A percentile compares a stretch with the other conserved stretches of the same genome.
Evolutionary conservation across 1,140 invertebrate genomes (phyloP).

Genomic region (Aporrectodea caliginosa): DNA sequence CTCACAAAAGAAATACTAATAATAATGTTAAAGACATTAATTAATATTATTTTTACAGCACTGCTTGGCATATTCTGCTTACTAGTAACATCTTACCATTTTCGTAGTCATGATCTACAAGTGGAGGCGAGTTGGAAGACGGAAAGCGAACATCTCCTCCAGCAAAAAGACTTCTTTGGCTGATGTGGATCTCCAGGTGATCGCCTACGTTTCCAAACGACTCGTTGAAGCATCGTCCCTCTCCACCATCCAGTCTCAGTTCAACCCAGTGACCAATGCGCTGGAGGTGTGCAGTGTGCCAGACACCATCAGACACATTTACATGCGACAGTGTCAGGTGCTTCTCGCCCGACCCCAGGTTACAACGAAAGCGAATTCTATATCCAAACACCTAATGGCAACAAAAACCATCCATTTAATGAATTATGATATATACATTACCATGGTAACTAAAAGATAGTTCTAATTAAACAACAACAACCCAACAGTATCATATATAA

Average conservation of each 20-base stretch:
- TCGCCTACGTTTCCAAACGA: constrained; percentile 55
- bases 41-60: too few species aligned
- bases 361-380: constrained; percentile 67
- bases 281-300: constrained; percentile 78
- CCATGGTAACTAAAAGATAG: too few species aligned
- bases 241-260: constrained; percentile 87
- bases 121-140: constrained; percentile 69
- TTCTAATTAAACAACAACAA: too few species aligned
- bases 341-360: constrained; percentile 86
- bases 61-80: too few species aligned
- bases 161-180: constrained; percentile 72
- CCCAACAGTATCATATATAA: too few species aligned
- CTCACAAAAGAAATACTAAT: too few species aligned
- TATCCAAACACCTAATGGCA: constrained; percentile 76
- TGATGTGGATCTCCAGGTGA: constrained; percentile 22
- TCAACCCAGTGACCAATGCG: constrained; percentile 91
- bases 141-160: constrained; percentile 87
- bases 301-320: constrained; percentile 90
- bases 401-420: too few species aligned
- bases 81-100: constrained; percentile 72
- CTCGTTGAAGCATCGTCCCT: constrained; percentile 89
- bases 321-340: constrained; percentile 83
- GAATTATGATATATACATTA: too few species aligned
- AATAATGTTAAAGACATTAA: too few species aligned
- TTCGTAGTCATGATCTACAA: constrained; percentile 91